Evolutionary conservation across 2,113 vertebrate species (phyloP).

Genomic region (Ursus arctos): DNA sequence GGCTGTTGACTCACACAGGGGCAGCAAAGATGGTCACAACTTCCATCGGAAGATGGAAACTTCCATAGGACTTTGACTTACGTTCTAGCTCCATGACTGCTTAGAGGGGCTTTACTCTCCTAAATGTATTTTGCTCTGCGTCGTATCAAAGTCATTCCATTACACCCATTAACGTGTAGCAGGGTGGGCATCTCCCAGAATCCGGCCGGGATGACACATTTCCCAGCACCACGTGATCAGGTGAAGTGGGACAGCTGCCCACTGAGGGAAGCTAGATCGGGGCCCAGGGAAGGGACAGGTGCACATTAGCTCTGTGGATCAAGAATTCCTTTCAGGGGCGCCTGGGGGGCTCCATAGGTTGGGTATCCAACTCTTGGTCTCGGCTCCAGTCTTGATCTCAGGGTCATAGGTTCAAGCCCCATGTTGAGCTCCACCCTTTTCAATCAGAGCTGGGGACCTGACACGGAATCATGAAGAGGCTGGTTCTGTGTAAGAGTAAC

Average conservation of each 20-base stretch:
- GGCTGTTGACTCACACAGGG: rapidly evolving
- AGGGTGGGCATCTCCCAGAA: background rate
- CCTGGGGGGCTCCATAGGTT: background rate
- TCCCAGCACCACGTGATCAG: rapidly evolving
- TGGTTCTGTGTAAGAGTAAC: background rate
- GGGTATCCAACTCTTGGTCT: background rate
- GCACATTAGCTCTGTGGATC: background rate
- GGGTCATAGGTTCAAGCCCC: background rate
- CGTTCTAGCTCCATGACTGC: rapidly evolving
- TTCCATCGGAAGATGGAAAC: rapidly evolving
- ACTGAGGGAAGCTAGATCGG: background rate
- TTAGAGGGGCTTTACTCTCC: background rate
- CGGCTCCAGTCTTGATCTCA: background rate
- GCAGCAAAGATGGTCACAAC: background rate
- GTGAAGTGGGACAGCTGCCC: background rate
- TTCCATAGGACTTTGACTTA: background rate
- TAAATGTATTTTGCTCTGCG: rapidly evolving
- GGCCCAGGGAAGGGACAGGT: background rate
- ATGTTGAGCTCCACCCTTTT: background rate
- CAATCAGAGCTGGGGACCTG: background rate
- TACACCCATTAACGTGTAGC: rapidly evolving
- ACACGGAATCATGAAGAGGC: rapidly evolving
- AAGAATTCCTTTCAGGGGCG: background rate
- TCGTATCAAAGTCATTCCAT: rapidly evolving
- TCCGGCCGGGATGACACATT: rapidly evolving